phyloP scores from a whole-genome alignment of 2,113 vertebrate species.

The Bothrops jararaca region DNA sequence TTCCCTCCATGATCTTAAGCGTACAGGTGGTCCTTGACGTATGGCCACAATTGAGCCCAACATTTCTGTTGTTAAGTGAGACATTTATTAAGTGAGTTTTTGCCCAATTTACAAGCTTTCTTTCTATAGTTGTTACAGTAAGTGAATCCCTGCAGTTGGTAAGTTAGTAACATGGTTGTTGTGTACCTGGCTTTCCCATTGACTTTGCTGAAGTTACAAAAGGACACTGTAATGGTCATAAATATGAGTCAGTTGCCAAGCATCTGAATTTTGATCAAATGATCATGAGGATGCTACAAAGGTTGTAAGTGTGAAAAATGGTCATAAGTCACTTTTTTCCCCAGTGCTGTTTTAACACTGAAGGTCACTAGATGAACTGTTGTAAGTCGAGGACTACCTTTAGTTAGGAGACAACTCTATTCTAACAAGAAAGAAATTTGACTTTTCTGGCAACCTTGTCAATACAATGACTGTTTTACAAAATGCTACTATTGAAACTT shows the following conservation, averaged over 20 bases:
- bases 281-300: not conserved
- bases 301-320: not conserved
- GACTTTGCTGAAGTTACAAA: not conserved
- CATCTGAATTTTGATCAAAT: not conserved
- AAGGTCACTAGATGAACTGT: not conserved
- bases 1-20: not conserved
- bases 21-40: no score
- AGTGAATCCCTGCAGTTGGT: no score
- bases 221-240: not conserved
- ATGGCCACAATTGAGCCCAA: no score
- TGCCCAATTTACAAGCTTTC: no score
- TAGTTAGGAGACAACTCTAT: not conserved
- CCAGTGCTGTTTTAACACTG: not conserved
- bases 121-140: no score
- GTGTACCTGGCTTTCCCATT: not conserved
- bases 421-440: not conserved
- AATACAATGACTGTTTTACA: not conserved
- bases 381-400: not conserved
- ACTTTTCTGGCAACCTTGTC: not conserved
- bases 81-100: no score
- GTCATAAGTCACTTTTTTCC: not conserved
- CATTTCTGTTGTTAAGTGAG: no score
- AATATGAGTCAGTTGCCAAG: not conserved
- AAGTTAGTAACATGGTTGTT: not conserved
- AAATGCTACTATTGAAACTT: not conserved